phyloP scores from a whole-genome alignment of 1,140 invertebrate genomes.

The Lordiphosa clarofinis region DNA sequence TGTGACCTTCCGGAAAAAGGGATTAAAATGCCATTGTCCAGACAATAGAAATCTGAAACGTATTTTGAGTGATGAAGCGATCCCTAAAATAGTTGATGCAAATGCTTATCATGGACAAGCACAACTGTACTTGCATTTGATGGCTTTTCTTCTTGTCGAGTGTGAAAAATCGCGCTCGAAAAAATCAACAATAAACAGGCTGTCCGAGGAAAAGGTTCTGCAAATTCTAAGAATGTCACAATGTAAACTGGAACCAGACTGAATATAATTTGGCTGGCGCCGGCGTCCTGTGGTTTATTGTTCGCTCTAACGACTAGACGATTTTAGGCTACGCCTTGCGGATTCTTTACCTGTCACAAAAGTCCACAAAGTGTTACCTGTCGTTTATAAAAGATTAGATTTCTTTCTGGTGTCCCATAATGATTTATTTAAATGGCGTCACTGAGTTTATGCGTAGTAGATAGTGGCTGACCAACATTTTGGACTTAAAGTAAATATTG shows the following conservation, averaged over 20 bases:
- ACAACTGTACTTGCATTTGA: constrained; percentile 22
- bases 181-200: constrained; percentile 20
- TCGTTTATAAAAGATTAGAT: constrained; percentile 1
- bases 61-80: constrained; percentile 9
- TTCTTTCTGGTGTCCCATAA: neutral
- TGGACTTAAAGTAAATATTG: too few relatives aligned
- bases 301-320: constrained; percentile 30
- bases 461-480: too few relatives aligned
- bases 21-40: constrained; percentile 53
- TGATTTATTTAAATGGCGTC: constrained; percentile 33
- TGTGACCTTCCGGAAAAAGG: constrained; percentile 65
- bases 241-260: constrained; percentile 40
- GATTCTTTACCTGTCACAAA: constrained; percentile 35
- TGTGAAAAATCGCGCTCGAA: constrained; percentile 64
- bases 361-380: constrained; percentile 41
- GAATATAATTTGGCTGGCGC: constrained; percentile 51
- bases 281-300: constrained; percentile 61
- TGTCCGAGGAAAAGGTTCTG: constrained; percentile 30
- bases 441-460: constrained; percentile 20
- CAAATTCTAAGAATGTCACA: constrained; percentile 51
- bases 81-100: constrained; percentile 26
- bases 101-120: constrained; percentile 23
- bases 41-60: constrained; percentile 28
- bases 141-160: too few relatives aligned
- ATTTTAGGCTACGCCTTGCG: constrained; percentile 17